Conservation (phyloP, 2,888 invertebrate genomes). For the Cheilosia urbana region DNA sequence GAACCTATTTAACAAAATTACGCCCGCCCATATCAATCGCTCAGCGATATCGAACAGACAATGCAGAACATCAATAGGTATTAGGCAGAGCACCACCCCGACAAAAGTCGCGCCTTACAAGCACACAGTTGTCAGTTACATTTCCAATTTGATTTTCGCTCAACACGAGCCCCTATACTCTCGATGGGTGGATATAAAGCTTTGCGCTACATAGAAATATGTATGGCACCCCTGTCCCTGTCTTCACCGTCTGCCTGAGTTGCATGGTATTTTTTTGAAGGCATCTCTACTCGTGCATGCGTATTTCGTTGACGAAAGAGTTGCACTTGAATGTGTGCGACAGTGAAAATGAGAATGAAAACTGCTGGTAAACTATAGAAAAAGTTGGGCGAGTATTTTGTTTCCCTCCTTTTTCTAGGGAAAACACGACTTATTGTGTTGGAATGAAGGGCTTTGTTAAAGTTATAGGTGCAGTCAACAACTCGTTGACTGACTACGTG, state of each 20-base stretch:
- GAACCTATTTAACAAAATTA: neutral
- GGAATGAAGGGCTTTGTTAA: neutral
- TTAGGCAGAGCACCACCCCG: neutral
- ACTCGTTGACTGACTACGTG: neutral
- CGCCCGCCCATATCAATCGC: neutral
- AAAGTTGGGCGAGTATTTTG: neutral
- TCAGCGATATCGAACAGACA: conserved; percentile 8
- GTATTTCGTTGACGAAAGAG: conserved; percentile 15
- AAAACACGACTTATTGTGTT: too few species aligned
- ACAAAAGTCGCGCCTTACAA: conserved; percentile 47
- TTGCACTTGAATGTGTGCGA: conserved; percentile 40
- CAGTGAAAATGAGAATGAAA: conserved; percentile 36
- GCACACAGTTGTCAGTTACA: conserved; percentile 54
- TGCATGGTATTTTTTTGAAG: neutral
- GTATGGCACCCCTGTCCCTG: neutral
- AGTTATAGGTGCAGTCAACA: conserved; percentile 12
- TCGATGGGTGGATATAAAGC: conserved; percentile 12
- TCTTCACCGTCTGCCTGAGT: neutral
- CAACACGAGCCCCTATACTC: conserved; percentile 13
- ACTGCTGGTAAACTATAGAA: neutral
- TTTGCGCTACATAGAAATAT: conserved; percentile 9
- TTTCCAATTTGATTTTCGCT: conserved; percentile 36
- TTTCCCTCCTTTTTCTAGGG: neutral
- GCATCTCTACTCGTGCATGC: conserved; percentile 36
- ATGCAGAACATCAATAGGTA: conserved; percentile 14